Evolutionary conservation across 2,113 vertebrate genomes (phyloP).

Genomic region (Hemiscyllium ocellatum): DNA sequence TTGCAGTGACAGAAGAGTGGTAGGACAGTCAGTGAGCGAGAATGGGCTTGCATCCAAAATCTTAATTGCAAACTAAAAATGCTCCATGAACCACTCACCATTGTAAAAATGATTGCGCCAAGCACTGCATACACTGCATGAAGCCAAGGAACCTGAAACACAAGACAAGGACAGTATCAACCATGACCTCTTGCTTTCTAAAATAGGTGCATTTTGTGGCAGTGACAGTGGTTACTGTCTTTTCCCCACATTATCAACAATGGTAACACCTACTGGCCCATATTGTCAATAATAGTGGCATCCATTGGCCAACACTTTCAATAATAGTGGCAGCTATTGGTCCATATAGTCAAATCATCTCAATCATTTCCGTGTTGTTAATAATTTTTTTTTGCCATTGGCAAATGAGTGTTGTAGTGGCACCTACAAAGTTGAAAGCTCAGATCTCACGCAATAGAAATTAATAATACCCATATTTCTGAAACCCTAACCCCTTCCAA

Average conservation of each 20-base stretch:
- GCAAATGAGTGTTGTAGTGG: neutral
- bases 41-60: constrained; percentile 20
- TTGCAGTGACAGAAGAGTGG: neutral
- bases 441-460: neutral
- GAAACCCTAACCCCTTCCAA: neutral
- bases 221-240: neutral
- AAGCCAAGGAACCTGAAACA: constrained; percentile 75
- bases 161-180: neutral
- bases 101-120: constrained; percentile 77
- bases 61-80: neutral
- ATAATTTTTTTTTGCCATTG: neutral
- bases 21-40: neutral
- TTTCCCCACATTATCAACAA: neutral
- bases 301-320: neutral
- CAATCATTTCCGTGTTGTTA: neutral
- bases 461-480: neutral
- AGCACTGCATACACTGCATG: constrained; percentile 69
- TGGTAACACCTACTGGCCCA: neutral
- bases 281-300: neutral
- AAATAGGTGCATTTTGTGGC: neutral
- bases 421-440: neutral
- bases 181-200: neutral
- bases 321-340: neutral
- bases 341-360: neutral
- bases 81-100: constrained; percentile 61